Evolutionary conservation across 64 coral and sea anemone species (phyloP).

Genomic region (Stylophora pistillata): DNA sequence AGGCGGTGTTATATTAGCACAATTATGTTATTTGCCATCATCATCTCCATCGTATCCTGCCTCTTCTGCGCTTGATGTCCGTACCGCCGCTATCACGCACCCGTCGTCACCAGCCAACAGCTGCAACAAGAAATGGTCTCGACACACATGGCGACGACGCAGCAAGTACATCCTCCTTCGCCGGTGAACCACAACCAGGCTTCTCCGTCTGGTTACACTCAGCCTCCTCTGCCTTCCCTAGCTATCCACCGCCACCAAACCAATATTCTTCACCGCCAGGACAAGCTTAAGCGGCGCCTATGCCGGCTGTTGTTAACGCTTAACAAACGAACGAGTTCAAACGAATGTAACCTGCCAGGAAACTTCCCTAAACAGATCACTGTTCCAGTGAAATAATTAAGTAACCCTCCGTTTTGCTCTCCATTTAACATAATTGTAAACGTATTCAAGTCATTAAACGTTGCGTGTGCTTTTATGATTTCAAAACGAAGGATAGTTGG

Average conservation of each 20-base stretch:
- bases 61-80: slow-evolving; percentile 59
- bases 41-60: slow-evolving; percentile 10
- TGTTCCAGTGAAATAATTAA: no score
- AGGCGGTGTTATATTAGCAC: background rate
- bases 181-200: background rate
- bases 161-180: no score
- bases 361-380: no score
- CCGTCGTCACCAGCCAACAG: background rate
- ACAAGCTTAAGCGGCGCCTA: background rate
- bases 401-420: no score
- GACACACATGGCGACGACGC: background rate
- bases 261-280: background rate
- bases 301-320: no score
- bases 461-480: no score
- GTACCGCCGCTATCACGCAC: background rate
- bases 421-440: no score
- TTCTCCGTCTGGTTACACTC: background rate
- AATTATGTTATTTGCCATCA: background rate
- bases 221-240: background rate
- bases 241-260: no score
- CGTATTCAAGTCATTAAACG: no score
- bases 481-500: no score
- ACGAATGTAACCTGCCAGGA: no score
- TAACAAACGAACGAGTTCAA: no score
- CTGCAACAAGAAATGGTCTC: background rate